These are phyloP conservation scores for Sanderia malayensis DNA, from an alignment of 30 jellyfish, hydroid and myxozoan species.

Conservation along the genomic window DNA sequence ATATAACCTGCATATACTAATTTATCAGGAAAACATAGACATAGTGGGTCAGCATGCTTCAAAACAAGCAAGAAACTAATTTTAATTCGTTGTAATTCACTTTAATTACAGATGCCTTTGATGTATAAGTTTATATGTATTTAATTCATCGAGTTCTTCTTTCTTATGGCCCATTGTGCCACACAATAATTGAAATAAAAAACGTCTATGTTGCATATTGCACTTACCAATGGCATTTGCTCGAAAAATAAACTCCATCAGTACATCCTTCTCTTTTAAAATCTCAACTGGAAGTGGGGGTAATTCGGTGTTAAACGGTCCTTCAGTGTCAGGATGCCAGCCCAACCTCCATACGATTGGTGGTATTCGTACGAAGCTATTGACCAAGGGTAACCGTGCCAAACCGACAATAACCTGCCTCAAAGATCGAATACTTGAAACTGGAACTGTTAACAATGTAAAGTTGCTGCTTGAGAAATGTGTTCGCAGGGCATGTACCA, in stretches of 20 bases:
- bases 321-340: slow-evolving; percentile 84
- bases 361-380: slow-evolving; percentile 84
- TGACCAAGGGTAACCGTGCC: slow-evolving; percentile 85
- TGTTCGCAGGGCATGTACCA: slow-evolving; percentile 71
- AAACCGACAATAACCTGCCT: slow-evolving; percentile 72
- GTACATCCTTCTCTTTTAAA: slow-evolving; percentile 85
- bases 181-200: background rate
- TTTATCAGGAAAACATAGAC: too few species aligned
- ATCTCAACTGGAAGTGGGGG: slow-evolving; percentile 97
- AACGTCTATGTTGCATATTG: background rate
- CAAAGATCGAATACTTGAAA: slow-evolving; percentile 32
- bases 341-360: slow-evolving; percentile 96
- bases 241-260: slow-evolving; percentile 85
- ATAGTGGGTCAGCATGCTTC: too few species aligned
- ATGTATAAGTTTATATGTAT: too few species aligned
- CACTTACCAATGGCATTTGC: slow-evolving; percentile 77
- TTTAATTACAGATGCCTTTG: too few species aligned
- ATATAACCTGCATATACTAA: too few species aligned
- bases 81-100: too few species aligned
- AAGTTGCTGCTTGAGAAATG: slow-evolving; percentile 13
- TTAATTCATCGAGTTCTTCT: too few species aligned
- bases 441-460: slow-evolving; percentile 48
- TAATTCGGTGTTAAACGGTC: slow-evolving; percentile 70
- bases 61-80: too few species aligned
- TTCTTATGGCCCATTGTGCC: too few species aligned